Evolutionary conservation across 2,113 vertebrate species (phyloP).

Genomic region (Tor tambroides): DNA sequence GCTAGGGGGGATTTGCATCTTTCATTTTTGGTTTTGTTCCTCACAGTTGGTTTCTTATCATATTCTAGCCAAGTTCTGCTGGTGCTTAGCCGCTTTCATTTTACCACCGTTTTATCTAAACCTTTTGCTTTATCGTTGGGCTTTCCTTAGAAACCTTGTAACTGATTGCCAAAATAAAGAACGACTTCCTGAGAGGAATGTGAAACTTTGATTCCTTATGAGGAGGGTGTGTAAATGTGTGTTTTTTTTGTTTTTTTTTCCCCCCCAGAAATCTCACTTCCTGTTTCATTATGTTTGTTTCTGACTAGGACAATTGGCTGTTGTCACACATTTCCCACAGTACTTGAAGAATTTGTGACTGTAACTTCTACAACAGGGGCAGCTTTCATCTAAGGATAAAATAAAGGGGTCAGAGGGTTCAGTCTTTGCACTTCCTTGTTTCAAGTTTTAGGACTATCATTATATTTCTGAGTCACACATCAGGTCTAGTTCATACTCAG

Average conservation of each 20-base stretch:
- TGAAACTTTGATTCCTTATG: constrained; percentile 12
- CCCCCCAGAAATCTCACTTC: constrained; percentile 53
- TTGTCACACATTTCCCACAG: constrained; percentile 43
- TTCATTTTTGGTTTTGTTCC: neutral
- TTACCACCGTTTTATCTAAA: neutral
- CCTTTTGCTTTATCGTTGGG: neutral
- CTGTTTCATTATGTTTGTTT: constrained; percentile 50
- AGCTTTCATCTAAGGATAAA: neutral
- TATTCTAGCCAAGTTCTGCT: neutral
- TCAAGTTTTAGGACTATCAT: neutral
- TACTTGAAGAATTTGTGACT: neutral
- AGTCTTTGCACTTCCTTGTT: neutral
- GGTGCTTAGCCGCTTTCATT: neutral
- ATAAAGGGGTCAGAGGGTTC: neutral
- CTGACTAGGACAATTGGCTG: constrained; percentile 45
- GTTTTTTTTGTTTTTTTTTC: too few relatives aligned
- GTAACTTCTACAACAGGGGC: neutral
- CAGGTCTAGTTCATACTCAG: neutral
- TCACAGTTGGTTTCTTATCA: neutral
- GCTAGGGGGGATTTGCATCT: neutral
- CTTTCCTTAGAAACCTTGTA: constrained; percentile 33
- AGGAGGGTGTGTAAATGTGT: constrained; percentile 4
- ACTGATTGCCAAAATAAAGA: constrained; percentile 30
- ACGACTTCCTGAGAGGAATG: constrained; percentile 23
- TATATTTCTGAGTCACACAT: neutral